These are phyloP conservation scores for Pristionchus entomophagus DNA, from an alignment of 2,888 invertebrate species.

Conservation along the genomic window DNA sequence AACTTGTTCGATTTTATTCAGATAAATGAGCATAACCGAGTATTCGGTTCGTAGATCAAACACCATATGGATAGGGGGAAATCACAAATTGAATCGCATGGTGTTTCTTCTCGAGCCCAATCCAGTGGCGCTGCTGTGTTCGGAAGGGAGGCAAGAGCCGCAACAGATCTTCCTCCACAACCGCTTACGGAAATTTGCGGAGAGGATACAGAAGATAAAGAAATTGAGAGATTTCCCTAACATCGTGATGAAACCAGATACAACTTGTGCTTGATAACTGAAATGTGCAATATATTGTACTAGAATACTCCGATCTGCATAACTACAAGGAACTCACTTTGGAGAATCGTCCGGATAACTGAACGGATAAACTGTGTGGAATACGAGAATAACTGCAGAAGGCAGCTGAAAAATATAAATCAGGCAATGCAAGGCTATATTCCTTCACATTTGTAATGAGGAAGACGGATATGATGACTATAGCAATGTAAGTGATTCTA, in stretches of 20 bases:
- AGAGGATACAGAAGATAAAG: constrained; percentile 28
- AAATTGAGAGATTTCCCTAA: neutral
- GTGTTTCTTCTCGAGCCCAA: neutral
- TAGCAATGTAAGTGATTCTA: neutral
- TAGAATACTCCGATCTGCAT: neutral
- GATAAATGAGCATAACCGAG: too few species aligned
- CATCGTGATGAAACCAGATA: neutral
- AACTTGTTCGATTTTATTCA: neutral
- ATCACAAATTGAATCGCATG: neutral
- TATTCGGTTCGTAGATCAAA: too few species aligned
- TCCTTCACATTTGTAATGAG: neutral
- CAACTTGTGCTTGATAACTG: neutral
- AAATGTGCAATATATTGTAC: neutral
- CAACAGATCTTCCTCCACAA: neutral
- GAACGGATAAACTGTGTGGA: neutral
- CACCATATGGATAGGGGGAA: neutral
- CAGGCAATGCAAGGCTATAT: neutral
- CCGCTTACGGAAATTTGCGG: neutral
- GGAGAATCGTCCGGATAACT: neutral
- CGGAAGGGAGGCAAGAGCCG: neutral
- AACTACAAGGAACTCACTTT: too few species aligned
- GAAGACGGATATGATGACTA: neutral
- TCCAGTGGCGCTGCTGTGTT: neutral
- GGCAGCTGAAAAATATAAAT: constrained; percentile 27
- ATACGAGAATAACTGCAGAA: neutral